Evolutionary conservation across 1,140 invertebrate species (phyloP), one percentile per base, ranked within the genome.

Genomic region (Micrasema longulum): DNA sequence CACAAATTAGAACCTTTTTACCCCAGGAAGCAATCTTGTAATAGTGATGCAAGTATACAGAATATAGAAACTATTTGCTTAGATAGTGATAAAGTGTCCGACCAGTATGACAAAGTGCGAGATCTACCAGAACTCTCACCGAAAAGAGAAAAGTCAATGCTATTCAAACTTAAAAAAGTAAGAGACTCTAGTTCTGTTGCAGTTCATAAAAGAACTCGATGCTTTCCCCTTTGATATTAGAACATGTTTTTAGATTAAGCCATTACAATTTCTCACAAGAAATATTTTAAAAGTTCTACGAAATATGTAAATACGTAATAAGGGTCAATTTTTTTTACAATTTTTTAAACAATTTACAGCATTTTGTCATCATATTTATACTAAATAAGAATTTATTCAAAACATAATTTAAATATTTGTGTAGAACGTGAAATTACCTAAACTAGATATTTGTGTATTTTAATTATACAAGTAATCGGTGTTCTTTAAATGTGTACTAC

Each of bases 181-280:
- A 64, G 72, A 41, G 75, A 76, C 65, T 64, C 71, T 0, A 71
- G 69, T 65, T 69, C 69, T 9, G 68, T 72, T 1, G 66, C 68
- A 26, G 69, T 76, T 31, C 71, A 76, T 41, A 36, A 66, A 52
- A 69, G 72, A 63, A 76, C 75, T 12, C 48, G 72, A 69, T 76
- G 75, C 57, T 76, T 76, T 69, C 75, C 75, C 26, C 75, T 76
- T 74, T 76, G 75, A 76, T 76, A 71, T 53, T 50, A 68, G 64
- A 31, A 45, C 16, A 62, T 55, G 36, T 67, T 12, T 43, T 63
- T 36, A 67, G 41, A 11, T 35, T 68, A 35, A 48, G 36, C 10
- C 22, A 22, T 47, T 16, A n/a, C 6, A 47, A 16, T 47, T 47
- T 47, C 14, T n/a, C 16, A 47, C 3, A 31, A 31, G 7, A 7